Base-by-base conservation (phyloP, 2,113 vertebrate genomes). In the Rhabdomys dilectus region DNA sequence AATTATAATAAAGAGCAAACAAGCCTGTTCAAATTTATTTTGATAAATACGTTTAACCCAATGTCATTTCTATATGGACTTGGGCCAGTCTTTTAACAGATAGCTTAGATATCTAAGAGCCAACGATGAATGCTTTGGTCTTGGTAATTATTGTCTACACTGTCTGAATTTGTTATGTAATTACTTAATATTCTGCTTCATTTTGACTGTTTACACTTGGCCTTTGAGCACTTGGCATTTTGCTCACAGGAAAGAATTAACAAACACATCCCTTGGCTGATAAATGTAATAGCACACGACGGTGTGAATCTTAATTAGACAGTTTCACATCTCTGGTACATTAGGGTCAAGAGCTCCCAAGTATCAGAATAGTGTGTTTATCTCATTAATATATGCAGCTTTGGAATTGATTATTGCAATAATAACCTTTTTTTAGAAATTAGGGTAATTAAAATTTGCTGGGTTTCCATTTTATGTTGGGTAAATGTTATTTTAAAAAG, bases 291-390 rank as follows among this genome's bases (percentile, higher is more conserved):
- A 96, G 96, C 94, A 94, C 82, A 88, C 2, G 95, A 86, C 34
- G 93, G 78, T 93, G 89, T 97, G 97, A 97, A 97, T 98, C 60
- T 88, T 97, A 97, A 97, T 97, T 97, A 97, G 98, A 97, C 94
- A 95, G 82, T 97, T 93, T 96, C 94, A 96, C 81, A 75, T 97
- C 91, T 96, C 93, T 93, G 94, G 68, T 94, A 94, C 66, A 84
- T 93, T 89, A 93, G 95, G 97, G 97, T 98, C 97, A 98, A 98
- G 96, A 96, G 96, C 96, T 97, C 96, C 97, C 89, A 91, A 96
- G 95, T 97, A 95, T 87, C 94, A 86, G 70, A 97, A 91, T 90
- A 96, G 87, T 96, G 87, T 97, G 91, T 96, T 98, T 97, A 97
- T 94, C 96, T 97, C 95, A 98, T 98, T 97, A 97, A 91, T 85